A percentile compares a stretch with the other conserved stretches of the same genome.
Conservation (phyloP, 2,888 invertebrate species). For the Heliconius cydno region DNA sequence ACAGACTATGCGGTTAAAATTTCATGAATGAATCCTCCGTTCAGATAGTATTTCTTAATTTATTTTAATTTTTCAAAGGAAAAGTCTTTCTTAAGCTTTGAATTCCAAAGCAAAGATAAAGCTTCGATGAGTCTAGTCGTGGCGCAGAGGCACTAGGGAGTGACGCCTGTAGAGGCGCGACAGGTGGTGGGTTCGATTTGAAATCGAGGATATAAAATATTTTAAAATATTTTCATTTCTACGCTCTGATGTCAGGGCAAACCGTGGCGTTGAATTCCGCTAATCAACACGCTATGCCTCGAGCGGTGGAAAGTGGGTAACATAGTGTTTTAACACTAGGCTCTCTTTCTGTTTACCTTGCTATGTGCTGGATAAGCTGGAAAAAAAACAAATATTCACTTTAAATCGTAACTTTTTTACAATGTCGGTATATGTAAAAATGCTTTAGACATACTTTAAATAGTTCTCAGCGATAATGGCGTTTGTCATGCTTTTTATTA, state of each 20-base stretch:
- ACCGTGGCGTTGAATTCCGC: not conserved
- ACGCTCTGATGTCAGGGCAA: not conserved
- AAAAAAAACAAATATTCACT: not conserved
- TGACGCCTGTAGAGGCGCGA: not conserved
- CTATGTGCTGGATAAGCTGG: not conserved
- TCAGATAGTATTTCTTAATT: too few relatives aligned
- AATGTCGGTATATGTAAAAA: conserved; percentile 21
- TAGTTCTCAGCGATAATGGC: conserved; percentile 56
- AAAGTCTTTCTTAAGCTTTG: too few relatives aligned
- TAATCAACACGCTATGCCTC: not conserved
- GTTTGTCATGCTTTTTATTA: conserved; percentile 63
- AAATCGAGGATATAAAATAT: not conserved
- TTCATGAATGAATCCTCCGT: too few relatives aligned
- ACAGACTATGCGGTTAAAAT: not conserved
- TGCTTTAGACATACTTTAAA: conserved; percentile 50
- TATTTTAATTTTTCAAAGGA: too few relatives aligned
- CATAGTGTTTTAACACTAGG: too few relatives aligned
- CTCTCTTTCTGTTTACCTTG: not conserved
- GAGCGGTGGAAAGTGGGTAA: not conserved
- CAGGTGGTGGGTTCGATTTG: not conserved
- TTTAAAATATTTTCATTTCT: not conserved
- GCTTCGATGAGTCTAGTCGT: too few relatives aligned
- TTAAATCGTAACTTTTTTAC: not conserved
- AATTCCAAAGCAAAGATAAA: too few relatives aligned
- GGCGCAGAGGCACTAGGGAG: too few relatives aligned